Evolutionary conservation across 2,888 invertebrate genomes (phyloP).

Genomic region (Leptopilina drosophilae): DNA sequence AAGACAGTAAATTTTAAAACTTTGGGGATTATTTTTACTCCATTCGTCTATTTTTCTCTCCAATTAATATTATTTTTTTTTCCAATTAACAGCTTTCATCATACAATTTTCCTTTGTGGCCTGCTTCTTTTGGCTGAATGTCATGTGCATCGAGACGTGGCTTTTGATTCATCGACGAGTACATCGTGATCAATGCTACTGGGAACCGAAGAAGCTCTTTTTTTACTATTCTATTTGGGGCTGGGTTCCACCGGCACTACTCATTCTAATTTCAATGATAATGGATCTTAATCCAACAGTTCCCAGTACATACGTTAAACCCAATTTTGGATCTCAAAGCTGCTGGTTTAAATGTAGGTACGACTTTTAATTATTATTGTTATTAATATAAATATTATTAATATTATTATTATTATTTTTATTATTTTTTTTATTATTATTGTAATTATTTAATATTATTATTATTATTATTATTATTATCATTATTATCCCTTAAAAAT

Average conservation of each 20-base stretch:
- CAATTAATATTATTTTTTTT: not conserved
- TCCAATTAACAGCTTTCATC: slow-evolving; percentile 80
- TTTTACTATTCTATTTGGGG: slow-evolving; percentile 81
- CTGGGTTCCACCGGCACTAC: slow-evolving; percentile 78
- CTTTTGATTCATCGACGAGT: slow-evolving; percentile 76
- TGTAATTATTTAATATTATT: no score
- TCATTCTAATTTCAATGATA: slow-evolving; percentile 79
- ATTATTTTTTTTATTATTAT: no score
- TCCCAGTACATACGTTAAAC: slow-evolving; percentile 80
- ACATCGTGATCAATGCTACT: slow-evolving; percentile 17
- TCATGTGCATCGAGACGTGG: slow-evolving; percentile 84
- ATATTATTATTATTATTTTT: no score
- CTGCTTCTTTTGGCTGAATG: slow-evolving; percentile 84
- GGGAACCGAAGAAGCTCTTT: slow-evolving; percentile 69
- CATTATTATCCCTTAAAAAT: no score
- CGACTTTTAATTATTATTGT: slow-evolving; percentile 18
- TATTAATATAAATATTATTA: no score
- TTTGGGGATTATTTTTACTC: not conserved
- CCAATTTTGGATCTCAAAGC: slow-evolving; percentile 80
- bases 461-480: no score
- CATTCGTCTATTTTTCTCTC: no score
- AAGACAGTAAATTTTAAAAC: no score
- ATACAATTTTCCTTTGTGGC: slow-evolving; percentile 83
- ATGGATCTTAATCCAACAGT: slow-evolving; percentile 82
- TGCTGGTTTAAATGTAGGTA: slow-evolving; percentile 83